Base-by-base conservation (phyloP, 1,140 invertebrate species). In the Drosophila sturtevanti region DNA sequence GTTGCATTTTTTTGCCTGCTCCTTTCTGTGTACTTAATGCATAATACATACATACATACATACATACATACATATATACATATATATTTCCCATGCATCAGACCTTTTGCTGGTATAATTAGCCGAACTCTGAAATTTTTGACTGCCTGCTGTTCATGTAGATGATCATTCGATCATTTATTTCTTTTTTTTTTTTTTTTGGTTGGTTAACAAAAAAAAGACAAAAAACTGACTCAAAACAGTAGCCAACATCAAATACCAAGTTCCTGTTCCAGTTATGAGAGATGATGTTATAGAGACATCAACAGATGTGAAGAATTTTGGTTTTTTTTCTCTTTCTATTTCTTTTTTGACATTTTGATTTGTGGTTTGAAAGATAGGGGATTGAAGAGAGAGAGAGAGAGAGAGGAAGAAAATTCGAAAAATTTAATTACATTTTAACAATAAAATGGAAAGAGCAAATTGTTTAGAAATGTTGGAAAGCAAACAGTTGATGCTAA, bases 301-400 rank as follows among this genome's bases (percentile, higher is more conserved):
- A 89, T 87, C 76, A 87, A 71, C 82, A 87, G 82, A 75, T 86
- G 77, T 77, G 56, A 63, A 55, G 75, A 22, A 86, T 84, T 77
- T 44, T 44, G 7, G 0, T 18, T 1, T 7, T 41, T 4, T 2
- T 24, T 4, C 24, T 18, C 7, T 38, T n/a, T n/a, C n/a, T n/a
- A n/a, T 10, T 44, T 44, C 18, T 18, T 16, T 44, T 10, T 44
- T 76, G 75, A 73, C 75, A 79, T 79, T 89, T 87, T 82, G 76
- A 82, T 87, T 87, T 87, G 82, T 87, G 84, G 82, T 73, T 79
- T 60, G 52, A n/a, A n/a, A 44, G 14, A 18, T 34, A 61, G 59
- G 41, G 59, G 22, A 27, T 22, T 14, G 35, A 64, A 61, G 67
- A 63, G 73, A 61, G 68, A 63, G 67, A 59, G 66, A 64, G 64